Conservation (phyloP, 2,888 invertebrate genomes). For the Aporophyla lueneburgensis region DNA sequence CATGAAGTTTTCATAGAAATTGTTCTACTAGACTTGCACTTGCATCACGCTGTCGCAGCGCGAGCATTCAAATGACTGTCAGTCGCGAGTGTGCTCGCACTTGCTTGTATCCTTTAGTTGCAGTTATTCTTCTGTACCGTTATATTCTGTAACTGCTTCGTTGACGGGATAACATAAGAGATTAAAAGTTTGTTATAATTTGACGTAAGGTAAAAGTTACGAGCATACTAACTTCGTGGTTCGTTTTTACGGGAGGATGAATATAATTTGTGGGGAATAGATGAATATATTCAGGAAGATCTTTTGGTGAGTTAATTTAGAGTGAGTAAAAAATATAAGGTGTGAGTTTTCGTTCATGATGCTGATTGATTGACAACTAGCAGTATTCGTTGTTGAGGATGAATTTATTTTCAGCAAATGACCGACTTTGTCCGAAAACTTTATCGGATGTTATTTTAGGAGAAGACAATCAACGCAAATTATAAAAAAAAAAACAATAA, state of each 20-base stretch:
- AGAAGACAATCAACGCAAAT: too few species aligned
- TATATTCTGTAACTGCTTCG: conserved; percentile 26
- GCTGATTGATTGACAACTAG: not conserved
- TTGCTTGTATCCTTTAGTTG: too few species aligned
- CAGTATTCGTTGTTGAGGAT: not conserved
- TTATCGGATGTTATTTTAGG: too few species aligned
- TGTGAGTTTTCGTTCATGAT: too few species aligned
- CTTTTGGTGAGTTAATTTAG: conserved; percentile 16
- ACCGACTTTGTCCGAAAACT: too few species aligned
- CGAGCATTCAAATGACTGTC: too few species aligned
- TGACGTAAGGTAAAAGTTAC: conserved; percentile 62
- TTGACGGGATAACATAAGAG: conserved; percentile 72
- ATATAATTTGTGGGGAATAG: conserved; percentile 38
- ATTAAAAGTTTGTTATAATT: conserved; percentile 75
- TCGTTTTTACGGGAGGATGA: conserved; percentile 51
- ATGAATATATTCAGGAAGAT: conserved; percentile 10
- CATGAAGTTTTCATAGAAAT: too few species aligned
- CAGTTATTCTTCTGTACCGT: conserved; percentile 16
- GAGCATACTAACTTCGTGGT: conserved; percentile 50
- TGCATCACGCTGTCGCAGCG: too few species aligned
- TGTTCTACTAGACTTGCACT: too few species aligned
- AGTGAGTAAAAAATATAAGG: not conserved
- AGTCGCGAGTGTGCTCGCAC: not conserved
- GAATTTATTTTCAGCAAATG: not conserved
- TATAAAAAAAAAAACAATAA: too few species aligned